These are phyloP conservation scores for Orientallactaga sibirica DNA, from an alignment of 2,797 vertebrate genomes.

Conservation along the genomic window DNA sequence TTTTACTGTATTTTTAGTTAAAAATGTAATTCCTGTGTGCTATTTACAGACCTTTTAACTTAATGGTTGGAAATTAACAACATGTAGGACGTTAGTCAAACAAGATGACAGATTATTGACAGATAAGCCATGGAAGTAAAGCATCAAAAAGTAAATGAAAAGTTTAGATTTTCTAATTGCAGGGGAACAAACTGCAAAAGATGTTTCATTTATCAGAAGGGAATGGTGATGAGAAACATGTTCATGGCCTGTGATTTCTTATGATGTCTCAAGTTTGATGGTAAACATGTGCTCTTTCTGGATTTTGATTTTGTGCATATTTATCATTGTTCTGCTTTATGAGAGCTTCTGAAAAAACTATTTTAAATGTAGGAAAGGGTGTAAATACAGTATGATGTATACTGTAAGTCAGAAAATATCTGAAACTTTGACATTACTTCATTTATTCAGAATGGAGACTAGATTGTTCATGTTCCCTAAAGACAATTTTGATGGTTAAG, in stretches of 20 bases:
- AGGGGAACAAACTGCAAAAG: constrained; percentile 60
- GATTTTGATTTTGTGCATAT: constrained; percentile 66
- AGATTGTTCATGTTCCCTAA: constrained; percentile 8
- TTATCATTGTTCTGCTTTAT: constrained; percentile 58
- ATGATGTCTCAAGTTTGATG: constrained; percentile 43
- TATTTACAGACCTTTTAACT: constrained; percentile 58
- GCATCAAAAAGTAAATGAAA: constrained; percentile 41
- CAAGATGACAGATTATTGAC: constrained; percentile 61
- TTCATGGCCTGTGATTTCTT: constrained; percentile 44
- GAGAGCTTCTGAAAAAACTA: constrained; percentile 19
- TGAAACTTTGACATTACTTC: constrained; percentile 12
- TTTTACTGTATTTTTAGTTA: constrained; percentile 50
- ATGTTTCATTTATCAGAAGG: constrained; percentile 26
- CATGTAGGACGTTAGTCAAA: constrained; percentile 63
- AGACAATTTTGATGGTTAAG: neutral
- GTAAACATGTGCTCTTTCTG: constrained; percentile 57
- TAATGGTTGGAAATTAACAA: constrained; percentile 69
- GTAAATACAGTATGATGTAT: constrained; percentile 1
- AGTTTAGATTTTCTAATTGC: constrained; percentile 64
- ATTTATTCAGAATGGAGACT: constrained; percentile 17
- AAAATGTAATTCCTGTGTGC: constrained; percentile 28
- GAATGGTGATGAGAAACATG: constrained; percentile 51
- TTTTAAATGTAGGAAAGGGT: constrained; percentile 45
- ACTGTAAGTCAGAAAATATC: neutral
- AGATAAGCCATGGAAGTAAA: constrained; percentile 17